Base-by-base conservation (phyloP, 2,797 vertebrate species). In the Intellagama lesueurii region DNA sequence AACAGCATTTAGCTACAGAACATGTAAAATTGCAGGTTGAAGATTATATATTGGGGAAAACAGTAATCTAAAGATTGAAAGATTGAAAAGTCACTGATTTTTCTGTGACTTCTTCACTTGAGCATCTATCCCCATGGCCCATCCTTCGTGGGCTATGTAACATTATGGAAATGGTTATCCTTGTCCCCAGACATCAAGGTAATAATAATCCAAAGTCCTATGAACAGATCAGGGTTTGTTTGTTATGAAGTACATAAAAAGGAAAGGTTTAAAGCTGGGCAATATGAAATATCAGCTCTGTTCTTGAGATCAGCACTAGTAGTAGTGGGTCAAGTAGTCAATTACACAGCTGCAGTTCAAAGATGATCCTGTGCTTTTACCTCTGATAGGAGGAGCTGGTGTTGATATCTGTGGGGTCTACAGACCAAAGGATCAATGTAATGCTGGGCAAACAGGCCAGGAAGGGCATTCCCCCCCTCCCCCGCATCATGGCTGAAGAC, bases 1-100 rank as follows among this genome's bases (percentile, higher is more conserved):
- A 90, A 87, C 49, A 89, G 64, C 32, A 40, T 68, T 89, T 80
- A 87, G 35, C 9, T 73, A 73, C 17, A 85, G 4, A 87, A 75
- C 22, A 81, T 87, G 68, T 81, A 78, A 80, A 70, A 47, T 1
- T 6, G 2, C 76, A 73, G 32, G 24, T 2, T 75, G 17, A 64
- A 80, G 49, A 84, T 52, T 52, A 28, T 3, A 30, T 35, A 81
- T 1, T 40, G 47, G 9, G 60, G 24, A 52, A 75, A 76, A 22
- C 35, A 88, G 19, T 52, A 17, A n/a, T 85, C 32, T 84, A 4
- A 84, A 78, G 26, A 85, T 14, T 22, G 73, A 26, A 5, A 44
- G 26, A 28, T 77, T 77, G 47, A 28, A 26, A 40, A 77, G 44
- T 6, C 19, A 56, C 12, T 14, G 32, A 24, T 68, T 26, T 75